These are phyloP conservation scores for Alsophila aescularia DNA, from an alignment of 2,888 invertebrate genomes.

Conservation along the genomic window DNA sequence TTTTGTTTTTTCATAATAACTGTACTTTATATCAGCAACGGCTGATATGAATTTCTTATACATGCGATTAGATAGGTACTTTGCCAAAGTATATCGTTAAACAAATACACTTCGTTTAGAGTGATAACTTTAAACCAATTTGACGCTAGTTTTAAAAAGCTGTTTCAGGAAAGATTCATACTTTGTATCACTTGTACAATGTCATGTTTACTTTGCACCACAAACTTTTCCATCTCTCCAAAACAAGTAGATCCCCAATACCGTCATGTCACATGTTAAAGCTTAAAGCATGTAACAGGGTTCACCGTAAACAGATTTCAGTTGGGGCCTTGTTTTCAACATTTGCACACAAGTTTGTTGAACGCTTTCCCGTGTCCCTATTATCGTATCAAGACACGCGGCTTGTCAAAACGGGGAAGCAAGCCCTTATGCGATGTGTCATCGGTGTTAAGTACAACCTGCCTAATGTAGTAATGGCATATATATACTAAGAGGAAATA, in stretches of 20 bases:
- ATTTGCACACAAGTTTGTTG: conserved; percentile 62
- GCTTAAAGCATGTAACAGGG: conserved; percentile 61
- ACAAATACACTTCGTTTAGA: too few relatives aligned
- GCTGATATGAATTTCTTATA: too few relatives aligned
- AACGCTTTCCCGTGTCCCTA: conserved; percentile 76
- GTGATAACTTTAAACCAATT: not conserved
- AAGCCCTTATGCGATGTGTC: conserved; percentile 18
- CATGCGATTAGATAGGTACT: too few relatives aligned
- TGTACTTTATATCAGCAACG: too few relatives aligned
- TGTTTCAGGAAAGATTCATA: not conserved
- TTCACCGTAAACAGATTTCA: conserved; percentile 69
- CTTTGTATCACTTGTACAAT: not conserved
- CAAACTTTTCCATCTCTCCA: conserved; percentile 19
- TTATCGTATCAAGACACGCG: conserved; percentile 65
- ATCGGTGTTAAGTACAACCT: conserved; percentile 3
- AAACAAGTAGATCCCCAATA: conserved; percentile 23
- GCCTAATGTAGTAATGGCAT: conserved; percentile 1
- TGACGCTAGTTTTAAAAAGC: not conserved
- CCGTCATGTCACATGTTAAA: conserved; percentile 55
- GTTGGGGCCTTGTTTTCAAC: conserved; percentile 52
- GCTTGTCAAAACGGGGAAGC: conserved; percentile 35
- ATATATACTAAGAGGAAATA: not conserved
- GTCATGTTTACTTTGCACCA: conserved; percentile 20
- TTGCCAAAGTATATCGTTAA: too few relatives aligned
- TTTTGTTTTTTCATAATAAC: too few relatives aligned